Evolutionary conservation across 2,888 invertebrate genomes (phyloP).

Genomic region (Fragum fragum): DNA sequence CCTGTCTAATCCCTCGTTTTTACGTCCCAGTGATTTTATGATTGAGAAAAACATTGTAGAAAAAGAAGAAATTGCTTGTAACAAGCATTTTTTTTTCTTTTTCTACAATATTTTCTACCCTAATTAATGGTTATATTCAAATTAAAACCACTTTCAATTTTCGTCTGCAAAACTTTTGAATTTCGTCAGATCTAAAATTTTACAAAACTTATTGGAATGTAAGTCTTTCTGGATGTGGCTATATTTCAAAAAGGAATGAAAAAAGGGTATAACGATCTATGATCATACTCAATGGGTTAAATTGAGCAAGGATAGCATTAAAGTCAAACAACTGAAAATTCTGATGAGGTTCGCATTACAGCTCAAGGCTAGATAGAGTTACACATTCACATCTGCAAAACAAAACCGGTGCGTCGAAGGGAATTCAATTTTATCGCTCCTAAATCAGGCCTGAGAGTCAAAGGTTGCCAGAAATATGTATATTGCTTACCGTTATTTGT

Average conservation of each 20-base stretch:
- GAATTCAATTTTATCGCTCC: not conserved
- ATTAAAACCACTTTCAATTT: no score
- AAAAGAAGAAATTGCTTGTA: no score
- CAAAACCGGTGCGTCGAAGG: slow-evolving; percentile 12
- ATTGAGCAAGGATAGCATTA: slow-evolving; percentile 21
- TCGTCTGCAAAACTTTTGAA: no score
- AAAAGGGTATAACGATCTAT: not conserved
- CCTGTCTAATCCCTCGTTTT: no score
- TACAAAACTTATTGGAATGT: no score
- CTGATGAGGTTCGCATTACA: slow-evolving; percentile 27
- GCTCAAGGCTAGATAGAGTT: slow-evolving; percentile 6
- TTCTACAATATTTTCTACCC: no score
- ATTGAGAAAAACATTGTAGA: no score
- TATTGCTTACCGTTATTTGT: slow-evolving; percentile 6
- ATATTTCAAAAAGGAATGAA: not conserved
- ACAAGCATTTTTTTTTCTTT: no score
- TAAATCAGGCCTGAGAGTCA: not conserved
- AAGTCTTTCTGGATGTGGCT: no score
- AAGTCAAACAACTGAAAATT: not conserved
- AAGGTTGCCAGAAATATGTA: slow-evolving; percentile 3
- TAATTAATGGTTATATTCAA: no score
- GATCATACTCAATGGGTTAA: slow-evolving; percentile 17
- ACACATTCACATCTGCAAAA: slow-evolving; percentile 18
- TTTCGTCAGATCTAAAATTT: no score
- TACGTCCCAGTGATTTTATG: no score